Evolutionary conservation across 2,113 vertebrate species (phyloP), one percentile per base, ranked within the genome.

Genomic region (Podarcis muralis): DNA sequence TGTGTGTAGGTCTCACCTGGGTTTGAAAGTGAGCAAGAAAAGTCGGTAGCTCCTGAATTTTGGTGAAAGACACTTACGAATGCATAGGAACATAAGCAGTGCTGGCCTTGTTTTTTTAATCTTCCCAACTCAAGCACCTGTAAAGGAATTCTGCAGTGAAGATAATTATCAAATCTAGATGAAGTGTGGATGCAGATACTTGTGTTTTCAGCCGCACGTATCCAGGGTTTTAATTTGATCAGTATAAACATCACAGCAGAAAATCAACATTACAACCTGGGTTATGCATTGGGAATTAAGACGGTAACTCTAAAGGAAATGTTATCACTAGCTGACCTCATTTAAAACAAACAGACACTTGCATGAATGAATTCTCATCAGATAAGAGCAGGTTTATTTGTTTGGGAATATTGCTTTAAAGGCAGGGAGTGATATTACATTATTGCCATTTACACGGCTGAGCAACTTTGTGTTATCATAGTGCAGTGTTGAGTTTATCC

Each of bases 141-240:
- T 74, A 72, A 72, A 84, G 68, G 30, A 87, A 81, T 90, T 88
- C 68, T 77, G 5, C 81, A 86, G 87, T 40, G 92, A 90, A 15
- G 40, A 87, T 81, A 82, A 89, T 69, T 30, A 88, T 43, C 59
- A 53, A 4, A 5, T 66, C 80, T 27, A 85, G 87, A 81, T 90
- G 82, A 90, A 92, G 57, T 22, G 69, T 0, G 0, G 91, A 68
- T 69, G 32, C 16, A 0, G 91, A 72, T 69, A 37, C 16, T 88
- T 87, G 62, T 77, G 84, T 90, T 86, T 48, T 59, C 81, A 92
- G 88, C 81, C 68, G 81, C 2, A 43, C 68, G 40, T 85, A 83
- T 57, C 1, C 5, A 93, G 89, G 76, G 78, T 35, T 78, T 94
- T 91, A 74, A 92, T 93, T 82, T 91, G 62, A 88, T 92, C 84